A percentile compares a stretch with the other conserved stretches of the same genome.
phyloP scores from a whole-genome alignment of 2,888 invertebrate genomes.

The Eupithecia dodoneata region DNA sequence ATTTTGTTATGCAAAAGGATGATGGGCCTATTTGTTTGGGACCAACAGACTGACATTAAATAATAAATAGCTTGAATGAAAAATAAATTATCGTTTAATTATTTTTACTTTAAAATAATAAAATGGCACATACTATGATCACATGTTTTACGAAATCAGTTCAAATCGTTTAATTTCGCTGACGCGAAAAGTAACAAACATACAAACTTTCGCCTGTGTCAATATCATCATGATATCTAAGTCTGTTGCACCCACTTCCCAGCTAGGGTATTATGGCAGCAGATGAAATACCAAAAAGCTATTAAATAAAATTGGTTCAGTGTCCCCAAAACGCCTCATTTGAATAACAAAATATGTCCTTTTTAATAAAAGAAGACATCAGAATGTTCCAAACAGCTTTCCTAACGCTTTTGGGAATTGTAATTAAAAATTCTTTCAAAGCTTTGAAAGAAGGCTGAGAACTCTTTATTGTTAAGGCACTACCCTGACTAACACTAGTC shows the following conservation, averaged over 20 bases:
- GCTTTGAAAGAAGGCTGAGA: background rate
- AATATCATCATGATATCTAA: background rate
- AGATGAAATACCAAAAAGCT: slow-evolving; percentile 5
- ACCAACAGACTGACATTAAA: too few relatives aligned
- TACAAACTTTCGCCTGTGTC: background rate
- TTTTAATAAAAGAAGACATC: slow-evolving; percentile 1
- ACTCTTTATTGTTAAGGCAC: background rate
- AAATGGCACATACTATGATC: too few relatives aligned
- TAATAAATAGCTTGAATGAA: too few relatives aligned
- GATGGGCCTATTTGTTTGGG: too few relatives aligned
- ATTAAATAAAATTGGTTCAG: slow-evolving; percentile 15
- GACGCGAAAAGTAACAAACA: background rate
- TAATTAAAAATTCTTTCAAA: background rate
- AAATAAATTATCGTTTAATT: too few relatives aligned
- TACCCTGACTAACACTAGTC: too few relatives aligned
- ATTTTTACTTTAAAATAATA: too few relatives aligned
- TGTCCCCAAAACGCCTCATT: slow-evolving; percentile 2
- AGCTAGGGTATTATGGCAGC: background rate
- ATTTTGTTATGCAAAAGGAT: too few relatives aligned
- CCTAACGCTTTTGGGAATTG: background rate
- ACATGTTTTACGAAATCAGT: background rate
- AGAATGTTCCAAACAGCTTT: background rate
- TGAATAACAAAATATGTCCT: slow-evolving; percentile 22
- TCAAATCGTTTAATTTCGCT: background rate
- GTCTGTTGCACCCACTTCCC: background rate